Conservation (phyloP, 2,888 invertebrate species). For the Ochropacha duplaris region DNA sequence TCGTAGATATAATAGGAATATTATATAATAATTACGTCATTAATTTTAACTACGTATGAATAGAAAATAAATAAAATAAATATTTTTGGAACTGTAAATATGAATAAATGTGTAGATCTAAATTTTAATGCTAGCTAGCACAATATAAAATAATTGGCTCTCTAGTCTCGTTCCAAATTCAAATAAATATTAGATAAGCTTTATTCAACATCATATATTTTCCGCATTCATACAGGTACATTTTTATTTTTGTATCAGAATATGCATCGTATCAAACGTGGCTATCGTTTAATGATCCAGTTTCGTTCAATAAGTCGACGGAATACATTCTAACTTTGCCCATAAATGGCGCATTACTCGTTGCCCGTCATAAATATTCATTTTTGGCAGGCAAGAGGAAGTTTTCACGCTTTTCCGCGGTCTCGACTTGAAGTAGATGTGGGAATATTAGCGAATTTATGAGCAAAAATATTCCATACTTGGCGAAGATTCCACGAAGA, state of each 20-base stretch:
- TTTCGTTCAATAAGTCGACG: constrained; percentile 65
- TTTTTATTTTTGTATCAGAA: neutral
- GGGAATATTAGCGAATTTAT: constrained; percentile 79
- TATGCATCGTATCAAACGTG: neutral
- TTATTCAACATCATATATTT: too few relatives aligned
- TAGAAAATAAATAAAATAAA: neutral
- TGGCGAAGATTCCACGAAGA: constrained; percentile 44
- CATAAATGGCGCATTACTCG: constrained; percentile 78
- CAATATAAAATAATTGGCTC: neutral
- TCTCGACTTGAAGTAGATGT: constrained; percentile 60
- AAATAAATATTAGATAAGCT: too few relatives aligned
- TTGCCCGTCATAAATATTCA: constrained; percentile 80
- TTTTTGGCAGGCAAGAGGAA: constrained; percentile 74
- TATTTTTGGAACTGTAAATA: neutral
- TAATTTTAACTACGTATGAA: neutral
- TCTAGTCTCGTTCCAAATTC: neutral
- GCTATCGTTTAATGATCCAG: constrained; percentile 41
- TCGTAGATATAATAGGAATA: constrained; percentile 38
- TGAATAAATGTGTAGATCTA: too few relatives aligned
- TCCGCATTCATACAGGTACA: neutral
- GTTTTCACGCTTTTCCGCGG: constrained; percentile 67
- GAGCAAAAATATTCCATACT: constrained; percentile 70
- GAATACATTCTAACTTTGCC: constrained; percentile 75
- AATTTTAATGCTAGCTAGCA: too few relatives aligned
- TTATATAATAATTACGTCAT: neutral